Evolutionary conservation across 2,797 vertebrate genomes (phyloP).

Genomic region (Onychomys leucogaster): DNA sequence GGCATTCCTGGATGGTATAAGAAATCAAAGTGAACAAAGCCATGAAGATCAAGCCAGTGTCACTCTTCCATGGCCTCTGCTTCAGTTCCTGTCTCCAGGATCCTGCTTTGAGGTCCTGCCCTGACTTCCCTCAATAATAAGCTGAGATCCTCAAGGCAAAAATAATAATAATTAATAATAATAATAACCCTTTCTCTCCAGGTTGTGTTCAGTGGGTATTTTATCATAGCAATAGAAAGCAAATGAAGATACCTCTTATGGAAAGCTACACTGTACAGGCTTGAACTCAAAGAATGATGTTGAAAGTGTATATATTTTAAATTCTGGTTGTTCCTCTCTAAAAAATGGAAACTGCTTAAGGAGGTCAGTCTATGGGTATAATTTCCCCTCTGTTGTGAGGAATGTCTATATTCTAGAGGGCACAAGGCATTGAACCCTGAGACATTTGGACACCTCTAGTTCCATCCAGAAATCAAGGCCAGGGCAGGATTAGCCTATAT

Average conservation of each 20-base stretch:
- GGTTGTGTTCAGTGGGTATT: background rate
- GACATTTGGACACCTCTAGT: background rate
- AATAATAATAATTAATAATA: no score
- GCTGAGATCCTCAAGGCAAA: background rate
- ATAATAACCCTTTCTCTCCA: background rate
- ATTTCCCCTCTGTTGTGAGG: background rate
- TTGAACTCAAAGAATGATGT: slow-evolving; percentile 19
- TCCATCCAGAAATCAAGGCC: slow-evolving; percentile 12
- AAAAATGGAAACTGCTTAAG: background rate
- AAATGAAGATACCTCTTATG: background rate
- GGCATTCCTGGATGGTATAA: background rate
- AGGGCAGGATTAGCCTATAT: background rate
- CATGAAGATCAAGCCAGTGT: background rate
- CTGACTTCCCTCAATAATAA: background rate
- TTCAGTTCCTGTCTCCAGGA: background rate
- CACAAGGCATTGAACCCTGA: background rate
- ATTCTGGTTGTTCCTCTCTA: background rate
- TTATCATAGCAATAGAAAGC: background rate
- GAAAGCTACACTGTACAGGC: background rate
- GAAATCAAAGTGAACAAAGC: background rate
- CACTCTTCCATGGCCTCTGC: background rate
- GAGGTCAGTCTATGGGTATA: background rate
- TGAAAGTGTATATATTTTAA: slow-evolving; percentile 7
- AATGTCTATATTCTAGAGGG: background rate
- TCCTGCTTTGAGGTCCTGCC: background rate